Conservation (phyloP, 2,113 vertebrate species). For the Probosciger aterrimus region DNA sequence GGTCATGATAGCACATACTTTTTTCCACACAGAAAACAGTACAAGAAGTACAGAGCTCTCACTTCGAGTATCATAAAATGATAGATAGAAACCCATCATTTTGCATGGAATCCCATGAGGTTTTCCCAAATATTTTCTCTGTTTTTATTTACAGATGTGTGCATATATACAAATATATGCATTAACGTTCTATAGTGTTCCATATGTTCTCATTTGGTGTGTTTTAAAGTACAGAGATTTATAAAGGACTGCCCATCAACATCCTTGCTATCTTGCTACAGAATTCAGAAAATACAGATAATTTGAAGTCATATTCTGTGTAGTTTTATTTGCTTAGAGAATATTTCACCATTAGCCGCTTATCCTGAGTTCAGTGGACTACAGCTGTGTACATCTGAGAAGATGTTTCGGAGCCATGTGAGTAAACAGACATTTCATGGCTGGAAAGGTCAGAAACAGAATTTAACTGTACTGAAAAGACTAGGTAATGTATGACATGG, state of each 20-base stretch:
- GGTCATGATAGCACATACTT: not conserved
- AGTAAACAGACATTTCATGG: not conserved
- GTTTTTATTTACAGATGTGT: not conserved
- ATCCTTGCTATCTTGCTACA: not conserved
- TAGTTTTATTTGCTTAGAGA: not conserved
- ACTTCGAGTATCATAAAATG: not conserved
- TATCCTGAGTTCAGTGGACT: not conserved
- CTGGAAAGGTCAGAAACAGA: not conserved
- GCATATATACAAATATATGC: not conserved
- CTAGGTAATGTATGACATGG: not conserved
- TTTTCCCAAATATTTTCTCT: not conserved
- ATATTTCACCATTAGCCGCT: not conserved
- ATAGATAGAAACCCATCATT: not conserved
- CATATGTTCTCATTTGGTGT: not conserved
- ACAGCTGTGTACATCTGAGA: not conserved
- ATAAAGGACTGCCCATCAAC: not conserved
- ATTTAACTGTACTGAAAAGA: not conserved
- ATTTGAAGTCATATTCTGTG: not conserved
- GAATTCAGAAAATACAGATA: not conserved
- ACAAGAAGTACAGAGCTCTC: not conserved
- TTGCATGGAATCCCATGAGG: not conserved
- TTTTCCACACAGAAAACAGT: not conserved
- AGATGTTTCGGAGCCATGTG: too few relatives aligned
- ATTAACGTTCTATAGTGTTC: not conserved
- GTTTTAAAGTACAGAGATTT: not conserved